Conservation (phyloP, 2,797 vertebrate species). For the Sebastes hubbsi region DNA sequence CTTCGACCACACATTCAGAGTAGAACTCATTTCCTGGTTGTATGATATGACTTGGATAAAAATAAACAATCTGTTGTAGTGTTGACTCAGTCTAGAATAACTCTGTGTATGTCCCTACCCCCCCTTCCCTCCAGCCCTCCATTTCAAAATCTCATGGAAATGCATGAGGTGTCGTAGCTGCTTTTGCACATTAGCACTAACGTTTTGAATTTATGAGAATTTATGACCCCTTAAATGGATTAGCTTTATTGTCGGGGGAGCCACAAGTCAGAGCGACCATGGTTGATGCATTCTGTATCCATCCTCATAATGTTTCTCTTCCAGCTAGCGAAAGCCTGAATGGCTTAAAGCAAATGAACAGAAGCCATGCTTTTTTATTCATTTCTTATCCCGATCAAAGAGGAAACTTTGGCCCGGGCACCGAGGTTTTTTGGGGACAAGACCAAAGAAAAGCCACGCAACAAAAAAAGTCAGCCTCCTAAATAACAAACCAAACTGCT, state of each 20-base stretch:
- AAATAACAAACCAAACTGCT: slow-evolving; percentile 51
- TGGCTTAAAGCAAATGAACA: slow-evolving; percentile 38
- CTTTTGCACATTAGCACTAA: slow-evolving; percentile 45
- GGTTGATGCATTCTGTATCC: slow-evolving; percentile 48
- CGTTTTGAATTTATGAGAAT: slow-evolving; percentile 46
- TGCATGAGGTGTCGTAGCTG: slow-evolving; percentile 8
- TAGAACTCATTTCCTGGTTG: slow-evolving; percentile 33
- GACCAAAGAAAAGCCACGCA: slow-evolving; percentile 58
- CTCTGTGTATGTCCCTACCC: neutral
- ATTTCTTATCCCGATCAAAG: slow-evolving; percentile 43
- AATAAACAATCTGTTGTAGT: neutral
- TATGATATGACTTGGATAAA: slow-evolving; percentile 3
- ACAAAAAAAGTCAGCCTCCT: slow-evolving; percentile 25
- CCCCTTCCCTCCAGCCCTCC: neutral
- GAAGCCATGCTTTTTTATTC: slow-evolving; percentile 6
- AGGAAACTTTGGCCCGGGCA: slow-evolving; percentile 54
- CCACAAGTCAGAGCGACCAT: slow-evolving; percentile 37
- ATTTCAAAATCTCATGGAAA: slow-evolving; percentile 39
- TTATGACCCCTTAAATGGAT: slow-evolving; percentile 67
- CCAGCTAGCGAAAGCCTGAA: slow-evolving; percentile 16
- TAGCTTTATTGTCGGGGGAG: slow-evolving; percentile 55
- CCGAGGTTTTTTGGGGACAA: slow-evolving; percentile 51
- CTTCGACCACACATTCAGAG: slow-evolving; percentile 12
- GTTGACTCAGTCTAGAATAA: slow-evolving; percentile 46
- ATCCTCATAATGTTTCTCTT: slow-evolving; percentile 30